Evolutionary conservation across 37 sponge, comb jelly and placozoan species (phyloP), one percentile per base, ranked within the genome.

Genomic region (Bolinopsis microptera): DNA sequence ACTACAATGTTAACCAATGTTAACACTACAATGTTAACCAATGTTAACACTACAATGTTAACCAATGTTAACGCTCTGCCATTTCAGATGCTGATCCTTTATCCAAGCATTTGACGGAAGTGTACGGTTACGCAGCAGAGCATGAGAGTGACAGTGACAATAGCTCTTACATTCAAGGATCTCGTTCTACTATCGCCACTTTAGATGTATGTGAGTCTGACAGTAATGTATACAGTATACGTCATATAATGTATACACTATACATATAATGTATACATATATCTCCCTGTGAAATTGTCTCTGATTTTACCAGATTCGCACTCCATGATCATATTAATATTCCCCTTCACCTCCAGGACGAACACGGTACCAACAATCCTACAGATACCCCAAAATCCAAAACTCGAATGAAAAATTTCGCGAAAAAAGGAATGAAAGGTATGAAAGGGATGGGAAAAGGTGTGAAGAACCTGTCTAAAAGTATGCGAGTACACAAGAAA

Each of bases 61-160:
- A n/a, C n/a, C n/a, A 48, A 48, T 48, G 61, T 18, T 48, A 48
- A 48, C 61, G 13, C 61, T 48, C 9, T n/a, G n/a, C n/a, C n/a
- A 2, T 26, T 70, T n/a, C 80, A 77, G 80, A 77, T 18, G 80
- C 80, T 8, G 80, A 77, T 18, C 80, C 80, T 18, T 18, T 77
- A 36, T 77, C 80, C 36, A 77, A 77, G 33, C 80, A 77, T 36
- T 36, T 77, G 80, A 77, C 80, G 1, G 80, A 77, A 32, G 36
- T 77, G 80, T 77, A 77, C 80, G 80, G 80, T 0, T 77, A 77
- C 80, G 27, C 80, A 0, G 80, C 80, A 31, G 33, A 35, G 8
- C 80, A 77, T 18, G 80, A 77, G 36, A 77, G 80, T 34, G 80
- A 77, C 80, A 77, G 80, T 32, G 80, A 77, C 18, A 77, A 77